A percentile compares a stretch with the other conserved stretches of the same genome.
Conservation (phyloP, 1,140 invertebrate genomes). For the Leucophenga varia region DNA sequence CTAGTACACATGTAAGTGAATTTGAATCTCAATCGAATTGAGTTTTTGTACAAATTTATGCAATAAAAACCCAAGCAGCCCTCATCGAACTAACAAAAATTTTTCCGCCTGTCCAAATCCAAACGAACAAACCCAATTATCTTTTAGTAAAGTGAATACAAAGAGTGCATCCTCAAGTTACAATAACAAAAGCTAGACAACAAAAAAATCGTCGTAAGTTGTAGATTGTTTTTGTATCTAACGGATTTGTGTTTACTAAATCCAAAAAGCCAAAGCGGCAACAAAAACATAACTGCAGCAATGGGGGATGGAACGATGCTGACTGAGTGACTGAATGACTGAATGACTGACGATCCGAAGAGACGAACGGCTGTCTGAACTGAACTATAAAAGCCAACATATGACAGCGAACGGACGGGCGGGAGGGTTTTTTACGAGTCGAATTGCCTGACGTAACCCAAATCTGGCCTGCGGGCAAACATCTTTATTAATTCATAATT, state of each 20-base stretch:
- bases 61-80: slow-evolving; percentile 6
- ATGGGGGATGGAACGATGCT: too few species aligned
- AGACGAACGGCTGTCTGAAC: too few species aligned
- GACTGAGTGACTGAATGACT: too few species aligned
- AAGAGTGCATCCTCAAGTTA: slow-evolving; percentile 54
- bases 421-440: too few species aligned
- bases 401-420: too few species aligned
- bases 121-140: slow-evolving; percentile 45
- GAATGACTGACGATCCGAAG: too few species aligned
- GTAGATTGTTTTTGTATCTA: slow-evolving; percentile 23
- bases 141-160: slow-evolving; percentile 45
- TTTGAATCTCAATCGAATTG: slow-evolving; percentile 55
- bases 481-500: slow-evolving; percentile 55
- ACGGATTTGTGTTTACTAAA: slow-evolving; percentile 45
- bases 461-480: slow-evolving; percentile 52
- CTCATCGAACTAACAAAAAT: slow-evolving; percentile 11
- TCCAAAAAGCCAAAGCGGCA: slow-evolving; percentile 40
- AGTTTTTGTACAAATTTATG: slow-evolving; percentile 18
- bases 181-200: slow-evolving; percentile 13
- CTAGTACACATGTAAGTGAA: slow-evolving; percentile 47
- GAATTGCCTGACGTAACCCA: slow-evolving; percentile 41
- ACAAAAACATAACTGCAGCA: slow-evolving; percentile 10
- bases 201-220: background rate
- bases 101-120: slow-evolving; percentile 41
- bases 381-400: too few species aligned